Evolutionary conservation across 2,888 invertebrate genomes (phyloP).

Genomic region (Herminia tarsipennalis): DNA sequence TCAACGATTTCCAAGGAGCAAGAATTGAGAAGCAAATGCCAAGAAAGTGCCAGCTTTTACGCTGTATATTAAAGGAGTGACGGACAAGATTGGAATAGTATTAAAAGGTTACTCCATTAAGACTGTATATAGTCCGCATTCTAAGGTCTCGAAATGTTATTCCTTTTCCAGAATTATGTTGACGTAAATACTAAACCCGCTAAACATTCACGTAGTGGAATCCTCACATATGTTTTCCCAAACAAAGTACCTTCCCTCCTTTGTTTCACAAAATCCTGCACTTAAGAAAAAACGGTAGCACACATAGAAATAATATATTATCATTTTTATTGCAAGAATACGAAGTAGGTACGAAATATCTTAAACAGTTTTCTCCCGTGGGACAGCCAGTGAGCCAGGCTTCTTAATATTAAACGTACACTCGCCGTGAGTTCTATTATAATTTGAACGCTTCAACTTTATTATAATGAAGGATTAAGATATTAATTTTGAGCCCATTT

Average conservation of each 20-base stretch:
- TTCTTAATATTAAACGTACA: conserved; percentile 16
- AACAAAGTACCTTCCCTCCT: conserved; percentile 16
- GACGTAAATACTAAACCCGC: background rate
- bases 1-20: no score
- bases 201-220: background rate
- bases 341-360: conserved; percentile 20
- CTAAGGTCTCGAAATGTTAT: no score
- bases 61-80: no score
- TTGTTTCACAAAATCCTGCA: conserved; percentile 16
- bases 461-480: conserved; percentile 2
- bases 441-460: conserved; percentile 1
- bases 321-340: conserved; percentile 35
- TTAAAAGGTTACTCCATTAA: no score
- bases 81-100: no score
- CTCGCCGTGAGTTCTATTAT: conserved; percentile 4
- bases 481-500: conserved; percentile 4
- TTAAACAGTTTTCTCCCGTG: conserved; percentile 21
- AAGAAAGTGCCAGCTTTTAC: no score
- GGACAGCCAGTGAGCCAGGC: conserved; percentile 15
- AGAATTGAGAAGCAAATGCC: no score
- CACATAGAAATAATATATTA: conserved; percentile 20
- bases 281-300: conserved; percentile 17
- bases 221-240: conserved; percentile 11
- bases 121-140: no score
- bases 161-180: no score